Percentiles rank a stretch among this genome's conserved stretches.
These are phyloP conservation scores for Pseudochirops corinnae DNA, from an alignment of 2,797 vertebrate species.

Conservation along the genomic window DNA sequence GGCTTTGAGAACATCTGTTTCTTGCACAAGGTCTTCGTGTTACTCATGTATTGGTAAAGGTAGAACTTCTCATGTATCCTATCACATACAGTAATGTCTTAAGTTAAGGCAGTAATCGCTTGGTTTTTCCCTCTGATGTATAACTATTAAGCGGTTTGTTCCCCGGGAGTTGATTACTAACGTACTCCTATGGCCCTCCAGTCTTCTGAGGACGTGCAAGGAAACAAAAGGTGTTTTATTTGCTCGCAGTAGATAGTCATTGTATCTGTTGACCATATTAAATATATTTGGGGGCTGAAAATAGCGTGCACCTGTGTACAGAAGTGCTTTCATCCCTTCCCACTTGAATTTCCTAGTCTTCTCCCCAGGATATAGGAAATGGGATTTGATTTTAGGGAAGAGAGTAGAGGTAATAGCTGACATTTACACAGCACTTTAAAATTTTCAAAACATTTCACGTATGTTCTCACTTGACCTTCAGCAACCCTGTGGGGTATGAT, in stretches of 20 bases:
- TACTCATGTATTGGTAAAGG: background rate
- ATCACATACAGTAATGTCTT: background rate
- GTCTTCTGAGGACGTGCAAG: background rate
- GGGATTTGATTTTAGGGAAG: background rate
- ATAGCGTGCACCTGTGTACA: background rate
- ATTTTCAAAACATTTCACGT: background rate
- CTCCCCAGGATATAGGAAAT: background rate
- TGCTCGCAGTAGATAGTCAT: background rate
- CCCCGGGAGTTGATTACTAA: background rate
- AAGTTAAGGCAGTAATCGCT: background rate
- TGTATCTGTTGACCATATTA: background rate
- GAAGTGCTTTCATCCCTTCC: background rate
- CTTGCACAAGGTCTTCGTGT: background rate
- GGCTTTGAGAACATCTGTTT: background rate
- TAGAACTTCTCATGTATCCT: background rate
- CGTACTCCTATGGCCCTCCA: background rate
- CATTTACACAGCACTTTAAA: background rate
- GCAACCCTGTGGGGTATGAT: background rate
- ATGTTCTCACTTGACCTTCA: background rate
- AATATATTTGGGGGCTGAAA: background rate
- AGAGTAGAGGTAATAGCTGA: background rate
- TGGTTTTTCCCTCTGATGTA: background rate
- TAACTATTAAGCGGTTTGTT: background rate
- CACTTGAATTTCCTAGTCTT: background rate
- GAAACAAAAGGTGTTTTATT: background rate